phyloP scores from a whole-genome alignment of 1,140 invertebrate species.

The Pararge aegeria region DNA sequence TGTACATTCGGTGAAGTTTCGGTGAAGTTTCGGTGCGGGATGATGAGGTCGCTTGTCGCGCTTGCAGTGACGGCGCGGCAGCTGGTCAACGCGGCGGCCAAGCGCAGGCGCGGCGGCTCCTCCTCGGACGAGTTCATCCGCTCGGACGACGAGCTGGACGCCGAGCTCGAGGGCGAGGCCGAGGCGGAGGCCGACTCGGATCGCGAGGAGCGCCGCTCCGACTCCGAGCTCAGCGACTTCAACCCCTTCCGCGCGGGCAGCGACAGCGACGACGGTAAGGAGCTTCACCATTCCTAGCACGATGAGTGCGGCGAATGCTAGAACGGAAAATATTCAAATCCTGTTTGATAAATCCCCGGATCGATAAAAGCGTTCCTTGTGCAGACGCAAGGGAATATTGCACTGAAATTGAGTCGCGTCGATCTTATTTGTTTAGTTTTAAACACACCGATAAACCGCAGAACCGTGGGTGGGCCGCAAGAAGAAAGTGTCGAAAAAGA shows the following conservation, averaged over 20 bases:
- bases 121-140: constrained; percentile 81
- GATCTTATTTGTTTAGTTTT: too few relatives aligned
- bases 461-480: constrained; percentile 91
- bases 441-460: constrained; percentile 35
- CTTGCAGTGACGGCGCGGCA: constrained; percentile 80
- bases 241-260: constrained; percentile 94
- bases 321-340: too few relatives aligned
- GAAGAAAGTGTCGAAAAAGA: constrained; percentile 86
- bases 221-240: constrained; percentile 90
- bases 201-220: constrained; percentile 81
- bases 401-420: too few relatives aligned
- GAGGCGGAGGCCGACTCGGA: constrained; percentile 80
- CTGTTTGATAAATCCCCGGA: too few relatives aligned
- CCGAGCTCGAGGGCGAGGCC: constrained; percentile 68
- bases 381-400: too few relatives aligned
- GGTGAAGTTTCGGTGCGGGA: too few relatives aligned
- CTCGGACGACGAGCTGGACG: constrained; percentile 32
- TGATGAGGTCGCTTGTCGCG: too few relatives aligned
- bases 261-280: constrained; percentile 85
- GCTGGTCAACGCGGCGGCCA: constrained; percentile 85
- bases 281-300: too few relatives aligned
- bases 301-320: too few relatives aligned
- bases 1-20: too few relatives aligned
- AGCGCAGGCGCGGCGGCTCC: constrained; percentile 83
- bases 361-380: too few relatives aligned